Base-by-base conservation (phyloP, 2,113 vertebrate species). In the Chunga burmeisteri region DNA sequence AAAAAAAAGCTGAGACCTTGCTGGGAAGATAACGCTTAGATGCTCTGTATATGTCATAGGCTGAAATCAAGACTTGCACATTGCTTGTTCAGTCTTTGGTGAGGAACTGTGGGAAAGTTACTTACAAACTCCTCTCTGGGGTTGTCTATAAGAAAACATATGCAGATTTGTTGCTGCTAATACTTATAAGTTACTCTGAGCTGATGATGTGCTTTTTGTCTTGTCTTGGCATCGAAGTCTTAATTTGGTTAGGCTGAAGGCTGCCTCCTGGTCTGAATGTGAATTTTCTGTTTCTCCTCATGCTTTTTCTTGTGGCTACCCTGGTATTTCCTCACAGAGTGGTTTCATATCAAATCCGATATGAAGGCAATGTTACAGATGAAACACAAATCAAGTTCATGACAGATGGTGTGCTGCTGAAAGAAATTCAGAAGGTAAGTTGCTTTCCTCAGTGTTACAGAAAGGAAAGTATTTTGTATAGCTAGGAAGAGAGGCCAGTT, bases 331-430 rank as follows among this genome's bases (percentile, higher is more conserved):
- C 96, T 50, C 34, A 4, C 86, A 99, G 99, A 58, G 98, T 98
- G 25, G 98, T 99, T 97, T 99, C 99, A 0, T 99, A 99, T 79
- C 99, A 99, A 88, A 99, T 99, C 94, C 99, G 99, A 13, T 99
- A 99, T 0, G 99, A 99, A 81, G 99, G 99, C 42, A 99, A 99
- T 0, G 98, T 99, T 67, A 99, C 99, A 0, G 96, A 98, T 4
- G 98, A 99, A 44, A 99, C 99, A 2, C 99, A 98, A 81, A 99
- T 99, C 95, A 99, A 99, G 97, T 99, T 99, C 97, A 99, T 99
- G 99, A 99, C 99, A 0, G 99, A 99, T 6, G 99, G 99, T 5
- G 99, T 99, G 61, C 94, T 99, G 73, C 98, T 99, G 81, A 99
- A 99, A 90, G 99, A 99, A 96, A 98, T 99, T 85, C 99, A 99